Conservation (phyloP, 2,113 vertebrate genomes). For the Zosterops lateralis region DNA sequence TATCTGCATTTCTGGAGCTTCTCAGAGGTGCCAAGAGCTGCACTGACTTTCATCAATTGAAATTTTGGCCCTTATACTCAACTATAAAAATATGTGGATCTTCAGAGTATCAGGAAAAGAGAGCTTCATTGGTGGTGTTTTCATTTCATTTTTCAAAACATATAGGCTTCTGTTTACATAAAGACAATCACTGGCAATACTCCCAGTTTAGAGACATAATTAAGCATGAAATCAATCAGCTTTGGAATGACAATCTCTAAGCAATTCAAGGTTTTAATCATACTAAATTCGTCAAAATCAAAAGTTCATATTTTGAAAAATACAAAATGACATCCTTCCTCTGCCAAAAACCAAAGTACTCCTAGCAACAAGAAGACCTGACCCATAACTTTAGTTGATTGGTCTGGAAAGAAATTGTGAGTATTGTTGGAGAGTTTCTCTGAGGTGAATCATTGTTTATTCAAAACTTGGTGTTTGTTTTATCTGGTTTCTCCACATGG, state of each 20-base stretch:
- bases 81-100: neutral
- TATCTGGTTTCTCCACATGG: neutral
- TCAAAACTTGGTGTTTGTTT: neutral
- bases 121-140: neutral
- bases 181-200: neutral
- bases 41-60: neutral
- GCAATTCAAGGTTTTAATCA: neutral
- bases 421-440: neutral
- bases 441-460: neutral
- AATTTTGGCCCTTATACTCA: neutral
- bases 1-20: neutral
- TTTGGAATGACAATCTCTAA: neutral
- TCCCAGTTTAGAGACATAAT: constrained; percentile 12
- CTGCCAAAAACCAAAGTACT: neutral
- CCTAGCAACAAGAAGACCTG: neutral
- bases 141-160: neutral
- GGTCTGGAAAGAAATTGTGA: neutral
- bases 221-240: neutral
- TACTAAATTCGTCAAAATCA: neutral
- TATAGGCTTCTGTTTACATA: neutral
- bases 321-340: neutral
- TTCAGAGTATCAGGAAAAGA: neutral
- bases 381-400: neutral
- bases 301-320: neutral
- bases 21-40: neutral